These are phyloP conservation scores for Chaetogeoica ovagalla DNA, from an alignment of 2,888 invertebrate species.

Conservation along the genomic window DNA sequence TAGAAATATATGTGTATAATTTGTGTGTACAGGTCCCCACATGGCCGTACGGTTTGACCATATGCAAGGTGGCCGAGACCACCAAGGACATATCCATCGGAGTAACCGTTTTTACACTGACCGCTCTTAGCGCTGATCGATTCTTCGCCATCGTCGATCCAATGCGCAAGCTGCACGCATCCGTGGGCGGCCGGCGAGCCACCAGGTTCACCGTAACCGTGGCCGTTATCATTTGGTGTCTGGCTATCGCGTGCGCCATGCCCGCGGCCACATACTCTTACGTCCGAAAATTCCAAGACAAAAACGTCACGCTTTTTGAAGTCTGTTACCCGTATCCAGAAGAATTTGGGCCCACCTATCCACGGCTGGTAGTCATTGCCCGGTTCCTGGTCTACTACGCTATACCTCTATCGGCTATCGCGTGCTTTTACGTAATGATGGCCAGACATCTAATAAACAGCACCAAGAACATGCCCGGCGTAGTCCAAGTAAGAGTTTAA, in stretches of 20 bases:
- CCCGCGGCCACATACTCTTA: conserved; percentile 77
- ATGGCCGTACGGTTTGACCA: conserved; percentile 62
- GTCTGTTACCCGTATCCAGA: conserved; percentile 77
- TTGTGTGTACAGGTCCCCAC: conserved; percentile 22
- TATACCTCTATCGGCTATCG: conserved; percentile 81
- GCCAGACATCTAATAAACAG: conserved; percentile 81
- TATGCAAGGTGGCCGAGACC: conserved; percentile 69
- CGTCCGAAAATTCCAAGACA: conserved; percentile 61
- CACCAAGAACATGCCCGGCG: conserved; percentile 80
- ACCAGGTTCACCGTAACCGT: conserved; percentile 71
- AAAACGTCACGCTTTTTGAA: conserved; percentile 64
- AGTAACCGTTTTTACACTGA: conserved; percentile 89
- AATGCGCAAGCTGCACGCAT: conserved; percentile 76
- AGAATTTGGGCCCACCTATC: conserved; percentile 64
- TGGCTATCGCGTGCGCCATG: conserved; percentile 75
- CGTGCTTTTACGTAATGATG: conserved; percentile 86
- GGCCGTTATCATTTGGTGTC: conserved; percentile 76
- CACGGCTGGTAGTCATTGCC: conserved; percentile 68
- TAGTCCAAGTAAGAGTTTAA: conserved; percentile 59
- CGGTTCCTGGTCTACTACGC: conserved; percentile 79
- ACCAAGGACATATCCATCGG: conserved; percentile 88
- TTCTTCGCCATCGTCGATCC: conserved; percentile 92
- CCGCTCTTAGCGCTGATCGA: conserved; percentile 85
- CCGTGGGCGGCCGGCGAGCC: conserved; percentile 74
- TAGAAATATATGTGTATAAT: too few species aligned